Conservation (phyloP, 2,113 vertebrate genomes). For the Leptosomus discolor region DNA sequence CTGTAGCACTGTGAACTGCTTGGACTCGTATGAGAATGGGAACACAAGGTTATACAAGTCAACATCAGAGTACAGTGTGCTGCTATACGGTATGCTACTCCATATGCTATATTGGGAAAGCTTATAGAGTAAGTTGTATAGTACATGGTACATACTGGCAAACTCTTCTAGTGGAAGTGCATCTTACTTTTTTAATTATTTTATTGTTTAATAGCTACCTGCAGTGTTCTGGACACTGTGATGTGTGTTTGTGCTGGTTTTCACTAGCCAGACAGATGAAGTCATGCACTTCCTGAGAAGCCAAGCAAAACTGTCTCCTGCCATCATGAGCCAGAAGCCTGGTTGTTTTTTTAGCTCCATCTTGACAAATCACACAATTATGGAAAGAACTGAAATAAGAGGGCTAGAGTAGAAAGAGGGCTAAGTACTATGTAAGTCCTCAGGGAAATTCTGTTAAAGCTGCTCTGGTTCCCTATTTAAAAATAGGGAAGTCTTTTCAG, state of each 20-base stretch:
- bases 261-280: neutral
- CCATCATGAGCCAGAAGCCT: neutral
- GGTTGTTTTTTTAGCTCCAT: neutral
- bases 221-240: neutral
- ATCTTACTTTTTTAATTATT: neutral
- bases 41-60: slow-evolving; percentile 1
- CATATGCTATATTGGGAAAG: neutral
- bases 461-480: neutral
- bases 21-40: neutral
- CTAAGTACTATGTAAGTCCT: neutral
- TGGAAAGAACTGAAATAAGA: neutral
- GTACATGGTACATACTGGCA: neutral
- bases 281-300: neutral
- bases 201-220: neutral
- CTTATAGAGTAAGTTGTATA: neutral
- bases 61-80: neutral
- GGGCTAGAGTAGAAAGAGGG: neutral
- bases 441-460: neutral
- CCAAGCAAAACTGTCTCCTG: neutral
- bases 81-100: neutral
- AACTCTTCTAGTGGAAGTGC: neutral
- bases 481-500: neutral
- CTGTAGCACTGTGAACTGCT: neutral
- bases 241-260: neutral
- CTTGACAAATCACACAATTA: neutral